Evolutionary conservation across 2,797 vertebrate species (phyloP), one percentile per base, ranked within the genome.

Genomic region (Smutsia temminckii): DNA sequence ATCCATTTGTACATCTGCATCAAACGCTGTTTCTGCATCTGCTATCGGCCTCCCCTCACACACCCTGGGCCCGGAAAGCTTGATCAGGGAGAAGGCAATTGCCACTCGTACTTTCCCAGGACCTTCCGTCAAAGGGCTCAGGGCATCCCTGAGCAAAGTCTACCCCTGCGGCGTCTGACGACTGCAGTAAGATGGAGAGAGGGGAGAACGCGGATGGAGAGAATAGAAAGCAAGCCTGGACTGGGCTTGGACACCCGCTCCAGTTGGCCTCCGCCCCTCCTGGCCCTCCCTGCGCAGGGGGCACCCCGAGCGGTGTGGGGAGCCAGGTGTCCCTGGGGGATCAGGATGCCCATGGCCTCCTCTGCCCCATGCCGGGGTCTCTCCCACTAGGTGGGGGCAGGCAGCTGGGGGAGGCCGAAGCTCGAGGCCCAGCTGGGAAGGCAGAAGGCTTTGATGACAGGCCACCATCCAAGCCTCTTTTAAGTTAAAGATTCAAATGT

Each of bases 401-500:
- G 18, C 40, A 4, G 53, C 40, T 13, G 29, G 29, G 49, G 34
- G 57, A 29, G 9, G 25, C 59, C 66, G 42, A 80, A 18, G 40
- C 29, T 66, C 3, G 6, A 51, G n/a, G 84, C 42, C 51, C 6
- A 0, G 11, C 40, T 34, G 27, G 21, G 6, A 42, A 57, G 89
- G 32, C n/a, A n/a, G 23, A 53, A 55, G 63, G 61, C 78, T 91
- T 51, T 74, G 85, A 85, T 8, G 29, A 59, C 12, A 72, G 49
- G 51, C 84, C 2, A 7, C 53, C 59, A 46, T 23, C 51, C 0
- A 32, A 69, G n/a, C 53, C 85, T 29, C 8, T 27, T 81, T 85
- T n/a, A 69, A 40, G 37, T 23, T 21, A 85, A 93, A 80, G 40
- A 49, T 46, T 85, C 91, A 34, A 71, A 94, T 53, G 81, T 29